phyloP scores from a whole-genome alignment of 2,888 invertebrate species.

The Pollenia angustigena region DNA sequence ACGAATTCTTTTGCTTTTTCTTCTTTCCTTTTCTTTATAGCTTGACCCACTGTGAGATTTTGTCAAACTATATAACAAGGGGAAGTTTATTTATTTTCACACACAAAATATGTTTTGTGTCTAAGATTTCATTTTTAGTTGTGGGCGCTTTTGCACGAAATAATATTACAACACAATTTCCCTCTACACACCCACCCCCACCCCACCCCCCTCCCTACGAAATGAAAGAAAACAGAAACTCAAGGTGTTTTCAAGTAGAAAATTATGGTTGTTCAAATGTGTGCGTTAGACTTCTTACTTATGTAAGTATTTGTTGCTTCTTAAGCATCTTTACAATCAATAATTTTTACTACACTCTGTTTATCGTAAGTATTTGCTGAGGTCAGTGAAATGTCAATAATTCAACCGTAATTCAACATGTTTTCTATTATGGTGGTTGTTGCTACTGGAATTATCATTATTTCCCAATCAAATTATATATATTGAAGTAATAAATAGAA shows the following conservation, averaged over 20 bases:
- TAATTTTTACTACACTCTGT: no score
- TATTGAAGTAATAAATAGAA: slow-evolving; percentile 10
- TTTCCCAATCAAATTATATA: slow-evolving; percentile 57
- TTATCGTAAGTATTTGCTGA: slow-evolving; percentile 38
- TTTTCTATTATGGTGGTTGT: slow-evolving; percentile 32
- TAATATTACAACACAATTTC: no score
- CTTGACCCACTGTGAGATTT: not conserved
- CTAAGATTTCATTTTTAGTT: not conserved
- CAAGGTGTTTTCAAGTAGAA: slow-evolving; percentile 45
- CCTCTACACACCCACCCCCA: no score
- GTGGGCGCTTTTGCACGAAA: no score
- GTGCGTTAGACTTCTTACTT: slow-evolving; percentile 6
- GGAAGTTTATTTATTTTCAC: slow-evolving; percentile 12
- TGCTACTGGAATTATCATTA: slow-evolving; percentile 52
- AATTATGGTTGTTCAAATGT: slow-evolving; percentile 11
- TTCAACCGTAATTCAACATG: slow-evolving; percentile 35
- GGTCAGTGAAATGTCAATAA: slow-evolving; percentile 61
- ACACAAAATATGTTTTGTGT: slow-evolving; percentile 29
- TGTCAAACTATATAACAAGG: not conserved
- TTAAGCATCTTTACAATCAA: slow-evolving; percentile 11
- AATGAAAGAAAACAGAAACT: not conserved
- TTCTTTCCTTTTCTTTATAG: not conserved
- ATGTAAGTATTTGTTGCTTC: slow-evolving; percentile 3
- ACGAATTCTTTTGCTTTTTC: no score
- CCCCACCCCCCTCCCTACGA: no score